Evolutionary conservation across 2,113 vertebrate genomes (phyloP).

Genomic region (Corvus cornix): DNA sequence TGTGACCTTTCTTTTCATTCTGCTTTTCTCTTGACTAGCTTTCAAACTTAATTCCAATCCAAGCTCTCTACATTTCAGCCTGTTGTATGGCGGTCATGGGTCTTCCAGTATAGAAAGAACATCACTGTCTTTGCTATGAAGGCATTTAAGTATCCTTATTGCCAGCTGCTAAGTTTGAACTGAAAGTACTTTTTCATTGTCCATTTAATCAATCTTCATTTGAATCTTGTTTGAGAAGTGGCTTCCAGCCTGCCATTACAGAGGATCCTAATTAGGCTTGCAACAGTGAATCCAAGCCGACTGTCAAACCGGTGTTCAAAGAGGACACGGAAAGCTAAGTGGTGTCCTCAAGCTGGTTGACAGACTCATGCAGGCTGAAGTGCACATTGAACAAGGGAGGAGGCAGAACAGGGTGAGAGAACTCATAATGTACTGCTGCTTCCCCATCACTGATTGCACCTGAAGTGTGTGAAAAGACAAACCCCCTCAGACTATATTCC

Average conservation of each 20-base stretch:
- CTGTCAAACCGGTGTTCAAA: background rate
- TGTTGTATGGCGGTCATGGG: background rate
- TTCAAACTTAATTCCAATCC: conserved; percentile 8
- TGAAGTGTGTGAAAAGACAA: background rate
- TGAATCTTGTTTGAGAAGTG: background rate
- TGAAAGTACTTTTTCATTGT: conserved; percentile 1
- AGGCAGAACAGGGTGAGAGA: background rate
- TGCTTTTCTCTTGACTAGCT: background rate
- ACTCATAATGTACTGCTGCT: background rate
- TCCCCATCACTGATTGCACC: background rate
- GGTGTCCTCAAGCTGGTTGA: background rate
- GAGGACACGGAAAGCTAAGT: background rate
- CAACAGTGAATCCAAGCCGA: background rate
- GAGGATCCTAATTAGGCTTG: background rate
- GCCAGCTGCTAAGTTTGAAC: background rate
- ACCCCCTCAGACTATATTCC: background rate
- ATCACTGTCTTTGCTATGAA: background rate
- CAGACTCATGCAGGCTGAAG: background rate
- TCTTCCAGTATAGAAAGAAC: background rate
- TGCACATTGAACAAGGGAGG: background rate
- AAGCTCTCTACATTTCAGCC: background rate
- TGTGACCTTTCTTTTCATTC: background rate
- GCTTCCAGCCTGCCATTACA: background rate
- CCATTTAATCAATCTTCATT: conserved; percentile 1
- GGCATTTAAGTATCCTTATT: background rate